Conservation (phyloP, 2,113 vertebrate genomes). For the Haemorhous mexicanus region DNA sequence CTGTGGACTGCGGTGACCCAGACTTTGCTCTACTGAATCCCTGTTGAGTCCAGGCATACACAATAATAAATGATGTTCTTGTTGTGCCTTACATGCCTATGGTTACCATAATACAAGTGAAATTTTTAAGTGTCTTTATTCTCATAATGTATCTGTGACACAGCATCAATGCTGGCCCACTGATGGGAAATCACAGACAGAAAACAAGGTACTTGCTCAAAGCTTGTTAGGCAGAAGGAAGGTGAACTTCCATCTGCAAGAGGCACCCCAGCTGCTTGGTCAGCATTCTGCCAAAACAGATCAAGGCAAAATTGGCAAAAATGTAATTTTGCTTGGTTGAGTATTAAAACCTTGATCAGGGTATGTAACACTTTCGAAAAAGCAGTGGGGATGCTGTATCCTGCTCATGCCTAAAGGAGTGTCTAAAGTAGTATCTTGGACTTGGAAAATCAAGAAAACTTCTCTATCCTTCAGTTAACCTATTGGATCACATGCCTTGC, state of each 20-base stretch:
- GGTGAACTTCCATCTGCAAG: neutral
- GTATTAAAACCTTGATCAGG: neutral
- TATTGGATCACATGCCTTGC: neutral
- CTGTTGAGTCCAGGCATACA: neutral
- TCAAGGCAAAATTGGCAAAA: neutral
- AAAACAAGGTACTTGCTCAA: neutral
- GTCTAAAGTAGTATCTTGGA: neutral
- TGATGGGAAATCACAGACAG: neutral
- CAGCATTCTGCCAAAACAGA: neutral
- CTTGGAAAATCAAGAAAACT: neutral
- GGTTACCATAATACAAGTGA: neutral
- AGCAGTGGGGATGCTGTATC: neutral
- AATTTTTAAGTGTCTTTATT: neutral
- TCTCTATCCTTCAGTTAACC: neutral
- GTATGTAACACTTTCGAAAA: neutral
- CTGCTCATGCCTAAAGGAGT: neutral
- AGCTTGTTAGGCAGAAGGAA: neutral
- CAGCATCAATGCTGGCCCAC: accelerated
- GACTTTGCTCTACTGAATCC: neutral
- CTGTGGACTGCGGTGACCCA: neutral
- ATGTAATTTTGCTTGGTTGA: neutral
- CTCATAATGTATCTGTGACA: neutral
- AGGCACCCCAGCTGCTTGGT: neutral
- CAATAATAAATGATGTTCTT: neutral
- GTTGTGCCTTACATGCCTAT: neutral